Base-by-base conservation (phyloP, 2,888 invertebrate genomes). In the Mythimna pallens region DNA sequence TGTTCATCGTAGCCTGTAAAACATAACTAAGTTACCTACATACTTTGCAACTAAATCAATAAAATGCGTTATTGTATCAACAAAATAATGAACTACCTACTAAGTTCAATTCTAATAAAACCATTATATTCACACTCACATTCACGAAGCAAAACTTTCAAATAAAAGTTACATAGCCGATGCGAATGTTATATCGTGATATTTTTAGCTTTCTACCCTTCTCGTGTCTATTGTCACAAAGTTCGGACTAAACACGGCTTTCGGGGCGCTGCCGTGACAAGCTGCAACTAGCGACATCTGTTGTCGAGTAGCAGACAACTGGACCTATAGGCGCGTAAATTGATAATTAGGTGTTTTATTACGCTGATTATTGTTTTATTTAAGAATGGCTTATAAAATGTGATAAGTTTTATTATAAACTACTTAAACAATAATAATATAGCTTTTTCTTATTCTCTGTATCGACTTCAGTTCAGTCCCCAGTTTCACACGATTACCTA, bases 271-370 rank as follows among this genome's bases (percentile, higher is more conserved):
- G 58, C 57, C 62, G 55, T 63, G 50, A 62, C 61, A 55, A 36
- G 64, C 40, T 64, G 81, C 81, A 52, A 77, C 82, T 90, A 92
- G 91, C 93, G 95, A 92, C 95, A 95, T 93, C 95, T 95, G 85
- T 90, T 85, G 86, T 78, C 82, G 92, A 92, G 90, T 94, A 93
- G 95, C 47, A 2, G 8, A 22, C 50, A 86, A 57, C n/a, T 80
- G 83, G 62, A 59, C 61, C 55, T n/a, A 22, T 40, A 61, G 5
- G 43, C 50, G 52, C 8, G n/a, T 36, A 61, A 43, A 25, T 52
- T 30, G 36, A 52, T 30, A 12, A 50, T 47, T 2, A 30, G 17
- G 30, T 57, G 22, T 65, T 65, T 36, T 36, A 61, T 40, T 22
- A 22, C 34, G 7, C n/a, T 30, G n/a, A 36, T 52, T 71, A 3